Evolutionary conservation across 1,140 invertebrate species (phyloP), one percentile per base, ranked within the genome.

Genomic region (Ptiloglossa arizonensis): DNA sequence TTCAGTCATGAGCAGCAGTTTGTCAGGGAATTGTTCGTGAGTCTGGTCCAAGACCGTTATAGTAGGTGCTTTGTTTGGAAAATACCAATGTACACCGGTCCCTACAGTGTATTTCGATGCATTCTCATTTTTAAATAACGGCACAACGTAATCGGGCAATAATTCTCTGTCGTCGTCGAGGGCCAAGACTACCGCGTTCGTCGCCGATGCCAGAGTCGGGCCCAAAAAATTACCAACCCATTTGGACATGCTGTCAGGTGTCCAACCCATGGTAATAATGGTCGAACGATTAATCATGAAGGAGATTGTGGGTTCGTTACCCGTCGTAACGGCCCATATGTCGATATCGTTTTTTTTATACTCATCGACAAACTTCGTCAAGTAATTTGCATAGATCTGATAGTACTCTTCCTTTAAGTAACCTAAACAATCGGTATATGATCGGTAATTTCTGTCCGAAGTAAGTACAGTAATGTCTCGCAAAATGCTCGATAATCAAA

Each of bases 1-100:
- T 91, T 98, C 97, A 0, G 97, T 97, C n/a, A 94, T 94, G 0
- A 98, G 82, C 22, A 97, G 90, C 83, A 97, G 95, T 83, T 96
- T 95, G 48, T 96, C 92, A 0, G 97, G 96, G 88, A 94, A 94
- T 11, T 91, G 84, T 13, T 93, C 81, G 86, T 95, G 94, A 2
- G 94, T 94, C 11, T 88, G 56, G 46, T 94, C 91, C 1, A 98
- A 86, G 1, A 94, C 71, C 5, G 80, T 76, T 0, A 94, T 84
- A 0, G 94, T 84, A 0, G 94, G 92, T 13, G 94, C 88, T 1
- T 95, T 32, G 0, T 57, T 87, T 19, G 46, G 92, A 96, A 95
- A 95, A 41, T 92, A 96, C 95, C 96, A 96, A 87, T 96, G 96
- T 9, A 95, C 88, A 27, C 90, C 96, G 15, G 95, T 91, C 27